These are phyloP conservation scores for Phyllopteryx taeniolatus DNA, from an alignment of 2,113 vertebrate genomes.

Conservation along the genomic window DNA sequence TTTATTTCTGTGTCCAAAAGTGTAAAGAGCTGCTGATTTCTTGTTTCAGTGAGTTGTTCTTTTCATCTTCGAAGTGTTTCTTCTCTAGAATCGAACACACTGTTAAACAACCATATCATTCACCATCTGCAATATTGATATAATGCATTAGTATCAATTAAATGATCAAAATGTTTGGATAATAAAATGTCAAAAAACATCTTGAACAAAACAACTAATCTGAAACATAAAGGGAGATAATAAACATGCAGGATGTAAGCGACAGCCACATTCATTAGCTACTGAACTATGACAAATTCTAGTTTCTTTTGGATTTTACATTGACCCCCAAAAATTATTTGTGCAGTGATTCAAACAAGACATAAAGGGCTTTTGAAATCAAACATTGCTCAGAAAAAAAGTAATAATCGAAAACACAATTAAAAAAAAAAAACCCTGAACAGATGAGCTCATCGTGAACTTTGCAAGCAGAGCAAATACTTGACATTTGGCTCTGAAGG, in stretches of 20 bases:
- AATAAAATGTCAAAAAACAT: too few relatives aligned
- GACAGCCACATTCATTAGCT: background rate
- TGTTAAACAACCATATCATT: too few relatives aligned
- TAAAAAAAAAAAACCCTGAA: background rate
- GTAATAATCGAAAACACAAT: background rate
- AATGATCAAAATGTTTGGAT: too few relatives aligned
- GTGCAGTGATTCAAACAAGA: background rate
- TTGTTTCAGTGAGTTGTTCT: too few relatives aligned
- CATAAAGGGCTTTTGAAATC: background rate
- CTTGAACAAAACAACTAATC: too few relatives aligned
- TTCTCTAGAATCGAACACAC: too few relatives aligned
- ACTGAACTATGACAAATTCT: background rate
- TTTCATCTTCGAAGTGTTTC: too few relatives aligned
- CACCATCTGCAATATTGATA: too few relatives aligned
- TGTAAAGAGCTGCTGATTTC: too few relatives aligned
- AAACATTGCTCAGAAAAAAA: background rate
- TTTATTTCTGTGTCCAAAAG: too few relatives aligned
- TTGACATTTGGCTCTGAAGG: constrained; percentile 16
- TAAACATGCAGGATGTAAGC: background rate
- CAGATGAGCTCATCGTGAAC: background rate
- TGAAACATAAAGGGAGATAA: background rate
- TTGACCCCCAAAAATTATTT: background rate
- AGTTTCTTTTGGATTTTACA: background rate
- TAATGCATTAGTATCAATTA: too few relatives aligned
- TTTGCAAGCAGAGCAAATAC: background rate